Percentiles rank a stretch among this genome's conserved stretches.
phyloP scores from a whole-genome alignment of 2,113 vertebrate species.

The Osmerus eperlanus region DNA sequence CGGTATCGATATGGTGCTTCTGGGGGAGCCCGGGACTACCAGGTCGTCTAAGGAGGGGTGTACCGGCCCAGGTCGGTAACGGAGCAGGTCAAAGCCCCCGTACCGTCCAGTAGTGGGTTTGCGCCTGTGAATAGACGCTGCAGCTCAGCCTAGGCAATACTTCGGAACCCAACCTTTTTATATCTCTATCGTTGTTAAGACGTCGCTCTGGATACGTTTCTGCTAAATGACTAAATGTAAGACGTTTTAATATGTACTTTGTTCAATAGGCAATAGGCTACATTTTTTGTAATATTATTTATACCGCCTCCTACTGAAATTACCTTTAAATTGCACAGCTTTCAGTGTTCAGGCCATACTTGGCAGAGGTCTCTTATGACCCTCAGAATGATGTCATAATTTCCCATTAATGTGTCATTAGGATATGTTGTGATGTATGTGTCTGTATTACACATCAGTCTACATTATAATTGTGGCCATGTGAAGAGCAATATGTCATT shows the following conservation, averaged over 20 bases:
- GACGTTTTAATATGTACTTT: too few species aligned
- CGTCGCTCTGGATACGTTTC: too few species aligned
- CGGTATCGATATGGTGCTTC: slow-evolving; percentile 39
- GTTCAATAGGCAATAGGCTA: slow-evolving; percentile 10
- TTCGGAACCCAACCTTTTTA: slow-evolving; percentile 59
- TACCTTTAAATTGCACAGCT: not conserved
- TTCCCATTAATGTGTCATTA: too few species aligned
- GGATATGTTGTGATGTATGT: too few species aligned
- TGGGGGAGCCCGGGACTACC: slow-evolving; percentile 15
- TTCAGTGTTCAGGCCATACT: too few species aligned
- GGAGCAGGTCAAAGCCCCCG: slow-evolving; percentile 80
- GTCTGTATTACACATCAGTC: too few species aligned
- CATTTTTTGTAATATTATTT: not conserved
- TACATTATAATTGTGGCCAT: too few species aligned
- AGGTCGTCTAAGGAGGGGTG: slow-evolving; percentile 62
- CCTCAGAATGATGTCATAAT: too few species aligned
- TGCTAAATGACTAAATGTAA: too few species aligned
- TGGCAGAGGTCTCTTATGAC: too few species aligned
- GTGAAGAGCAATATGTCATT: not conserved
- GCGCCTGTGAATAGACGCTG: slow-evolving; percentile 74
- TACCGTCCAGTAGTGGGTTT: slow-evolving; percentile 71
- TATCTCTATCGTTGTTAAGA: too few species aligned
- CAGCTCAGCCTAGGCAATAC: slow-evolving; percentile 66
- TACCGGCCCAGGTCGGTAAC: slow-evolving; percentile 62
- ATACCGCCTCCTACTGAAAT: not conserved